These are phyloP conservation scores for Nemotelus nigrinus DNA, from an alignment of 2,888 invertebrate genomes.

Conservation along the genomic window DNA sequence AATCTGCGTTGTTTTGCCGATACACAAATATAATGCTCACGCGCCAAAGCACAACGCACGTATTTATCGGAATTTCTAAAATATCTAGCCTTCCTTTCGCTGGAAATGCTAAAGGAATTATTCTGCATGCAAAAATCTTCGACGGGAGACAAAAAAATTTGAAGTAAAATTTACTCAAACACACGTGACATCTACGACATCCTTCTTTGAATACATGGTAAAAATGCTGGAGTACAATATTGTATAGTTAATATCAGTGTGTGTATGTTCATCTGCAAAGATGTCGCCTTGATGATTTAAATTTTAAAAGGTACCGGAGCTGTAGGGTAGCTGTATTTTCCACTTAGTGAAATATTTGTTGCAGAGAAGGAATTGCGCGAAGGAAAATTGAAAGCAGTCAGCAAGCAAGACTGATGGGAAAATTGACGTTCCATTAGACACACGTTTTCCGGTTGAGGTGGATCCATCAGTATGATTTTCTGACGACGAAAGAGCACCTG, in stretches of 20 bases:
- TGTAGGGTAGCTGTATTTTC: no score
- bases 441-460: conserved; percentile 23
- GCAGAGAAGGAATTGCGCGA: neutral
- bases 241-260: neutral
- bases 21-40: no score
- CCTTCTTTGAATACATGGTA: neutral
- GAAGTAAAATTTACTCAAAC: neutral
- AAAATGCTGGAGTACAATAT: neutral
- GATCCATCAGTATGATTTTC: neutral
- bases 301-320: neutral
- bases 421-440: conserved; percentile 30
- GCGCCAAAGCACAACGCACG: no score
- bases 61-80: no score
- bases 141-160: neutral
- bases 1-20: no score
- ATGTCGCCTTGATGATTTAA: conserved; percentile 12
- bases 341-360: neutral
- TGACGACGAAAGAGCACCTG: neutral
- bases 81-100: no score
- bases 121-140: no score
- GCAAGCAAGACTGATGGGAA: neutral
- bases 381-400: neutral
- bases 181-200: neutral
- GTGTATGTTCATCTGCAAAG: neutral
- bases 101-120: no score